Base-by-base conservation (phyloP, 2,797 vertebrate genomes). In the Peromyscus nudipes region DNA sequence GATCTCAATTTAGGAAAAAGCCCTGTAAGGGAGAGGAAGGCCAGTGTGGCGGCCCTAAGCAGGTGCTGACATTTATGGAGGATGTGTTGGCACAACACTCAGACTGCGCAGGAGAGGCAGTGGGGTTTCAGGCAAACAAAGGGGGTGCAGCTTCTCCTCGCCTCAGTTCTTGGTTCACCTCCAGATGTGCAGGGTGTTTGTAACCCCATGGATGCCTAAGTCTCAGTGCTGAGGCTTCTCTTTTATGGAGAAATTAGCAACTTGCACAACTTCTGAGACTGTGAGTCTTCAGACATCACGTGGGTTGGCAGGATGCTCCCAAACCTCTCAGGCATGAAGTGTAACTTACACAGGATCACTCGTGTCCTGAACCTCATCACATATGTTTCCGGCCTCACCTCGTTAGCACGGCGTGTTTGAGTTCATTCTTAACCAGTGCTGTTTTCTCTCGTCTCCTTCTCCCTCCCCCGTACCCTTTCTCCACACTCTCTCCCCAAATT, bases 1-100 rank as follows among this genome's bases (percentile, higher is more conserved):
- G 80, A 96, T 93, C 49, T 92, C 87, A 55, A 60, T 31, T 80
- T 82, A 84, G 79, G 64, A 90, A 96, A 95, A 89, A 94, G 14
- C 69, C 69, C n/a, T 11, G 0, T 37, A 86, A 62, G 16, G 14
- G 64, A 92, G 37, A 86, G 76, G 80, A 76, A n/a, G 79, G 84
- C 87, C 46, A 40, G 17, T 31, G 37, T 60, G 57, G 80, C 64
- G 49, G 43, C 77, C 84, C 49, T 31, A n/a, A 64, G 64, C 88
- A 92, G 65, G 76, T 86, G 86, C 57, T 76, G 67, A 84, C 10
- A 21, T 76, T 92, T 79, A 84, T 49, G 25, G 46, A 67, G 40
- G 23, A 5, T 82, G 23, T 5, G 25, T 16, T 93, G 71, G 86
- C 11, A 65, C 40, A 34, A 8, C 17, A 43, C 12, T 3, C 46